Evolutionary conservation across 2,797 vertebrate species (phyloP), one percentile per base, ranked within the genome.

Genomic region (Poeciliopsis presidionis): DNA sequence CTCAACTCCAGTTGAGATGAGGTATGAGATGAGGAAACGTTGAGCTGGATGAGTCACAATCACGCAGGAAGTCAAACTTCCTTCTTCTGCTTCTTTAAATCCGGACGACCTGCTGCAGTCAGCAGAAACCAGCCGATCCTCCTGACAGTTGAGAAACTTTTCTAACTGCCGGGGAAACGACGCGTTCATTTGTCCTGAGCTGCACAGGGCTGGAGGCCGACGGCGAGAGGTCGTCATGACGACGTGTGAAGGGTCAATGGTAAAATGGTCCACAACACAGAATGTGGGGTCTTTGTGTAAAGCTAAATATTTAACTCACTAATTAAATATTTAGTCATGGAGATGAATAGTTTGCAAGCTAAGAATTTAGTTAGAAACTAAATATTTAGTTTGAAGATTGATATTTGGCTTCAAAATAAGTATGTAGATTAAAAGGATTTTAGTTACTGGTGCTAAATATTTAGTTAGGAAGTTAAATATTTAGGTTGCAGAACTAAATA

Each of bases 121-220:
- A 59, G 47, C 36, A 76, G 47, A 79, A 75, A 49, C n/a, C n/a
- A 39, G 75, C 47, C 5, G 55, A 55, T 80, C 71, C 30, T 75
- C 43, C 30, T 46, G 76, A 86, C 81, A 69, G 51, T 65, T 82
- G 25, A 13, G 59, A 81, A 84, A 81, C 33, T 47, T 80, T 53
- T 74, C 49, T n/a, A 76, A 47, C 76, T 81, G 75, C 70, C 43
- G 45, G 70, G 14, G 33, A 79, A 75, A 81, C 79, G 78, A 88
- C 82, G 79, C 80, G 86, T 71, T 39, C 41, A 88, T 88, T 78
- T 88, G 82, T 80, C 57, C 80, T 0, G n/a, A 71, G 59, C 71
- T 76, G 78, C 84, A 90, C 80, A 55, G 51, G 83, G 63, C 65
- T 46, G 9, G 61, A 73, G 72, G 82, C 81, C 5, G 5, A 36